These are phyloP conservation scores for Papilio xuthus DNA, from an alignment of 1,140 invertebrate genomes.

Conservation along the genomic window DNA sequence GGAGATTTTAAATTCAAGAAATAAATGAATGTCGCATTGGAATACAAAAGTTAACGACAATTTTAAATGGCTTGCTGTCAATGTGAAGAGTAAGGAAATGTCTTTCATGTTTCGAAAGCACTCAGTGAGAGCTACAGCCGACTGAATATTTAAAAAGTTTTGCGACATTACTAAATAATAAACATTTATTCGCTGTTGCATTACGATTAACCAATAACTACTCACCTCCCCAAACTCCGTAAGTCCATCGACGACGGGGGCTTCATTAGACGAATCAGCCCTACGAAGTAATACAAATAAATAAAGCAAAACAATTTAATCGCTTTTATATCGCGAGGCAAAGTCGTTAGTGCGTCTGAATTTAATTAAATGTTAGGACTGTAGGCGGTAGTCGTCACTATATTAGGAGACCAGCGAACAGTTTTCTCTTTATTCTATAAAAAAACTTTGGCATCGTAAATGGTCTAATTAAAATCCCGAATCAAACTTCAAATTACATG, in stretches of 20 bases:
- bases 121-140: not conserved
- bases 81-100: not conserved
- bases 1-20: not conserved
- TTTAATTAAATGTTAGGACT: no score
- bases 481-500: not conserved
- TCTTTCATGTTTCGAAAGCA: not conserved
- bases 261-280: conserved; percentile 89
- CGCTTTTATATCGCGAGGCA: no score
- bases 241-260: conserved; percentile 86
- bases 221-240: conserved; percentile 89
- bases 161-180: not conserved
- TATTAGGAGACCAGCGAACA: not conserved
- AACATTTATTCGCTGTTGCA: conserved; percentile 4
- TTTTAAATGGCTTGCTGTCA: not conserved
- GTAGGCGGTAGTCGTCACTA: not conserved
- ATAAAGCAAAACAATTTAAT: conserved; percentile 49
- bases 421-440: not conserved
- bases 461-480: not conserved
- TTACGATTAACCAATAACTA: not conserved
- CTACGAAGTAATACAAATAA: conserved; percentile 79
- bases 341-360: no score
- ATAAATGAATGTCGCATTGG: not conserved
- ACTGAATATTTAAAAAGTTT: not conserved
- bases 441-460: not conserved
- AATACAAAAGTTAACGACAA: not conserved